Conservation (phyloP, 2,113 vertebrate species). For the Xenopus tropicalis region UCB_Xtro_10.0 CM004448.2:13823501-13824000, state of each 20-base stretch:
- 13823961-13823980: too few relatives aligned
- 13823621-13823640: neutral
- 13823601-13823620: neutral
- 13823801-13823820: neutral
- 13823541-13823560: neutral
- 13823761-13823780: constrained; percentile 33
- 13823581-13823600: neutral
- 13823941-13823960: too few relatives aligned
- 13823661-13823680: constrained; percentile 21
- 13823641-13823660: constrained; percentile 15
- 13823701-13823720: constrained; percentile 18
- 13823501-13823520: neutral
- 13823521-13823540: neutral
- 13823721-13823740: constrained; percentile 28
- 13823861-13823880: too few relatives aligned
- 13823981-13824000: too few relatives aligned
- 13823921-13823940: too few relatives aligned
- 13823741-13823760: constrained; percentile 30
- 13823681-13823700: neutral
- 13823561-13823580: neutral
- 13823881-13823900: neutral
- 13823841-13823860: neutral
- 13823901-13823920: too few relatives aligned
- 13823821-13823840: neutral
- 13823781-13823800: constrained; percentile 1